Evolutionary conservation across 2,888 invertebrate genomes (phyloP), one percentile per base, ranked within the genome.

Genomic region (Junonia oenone): DNA sequence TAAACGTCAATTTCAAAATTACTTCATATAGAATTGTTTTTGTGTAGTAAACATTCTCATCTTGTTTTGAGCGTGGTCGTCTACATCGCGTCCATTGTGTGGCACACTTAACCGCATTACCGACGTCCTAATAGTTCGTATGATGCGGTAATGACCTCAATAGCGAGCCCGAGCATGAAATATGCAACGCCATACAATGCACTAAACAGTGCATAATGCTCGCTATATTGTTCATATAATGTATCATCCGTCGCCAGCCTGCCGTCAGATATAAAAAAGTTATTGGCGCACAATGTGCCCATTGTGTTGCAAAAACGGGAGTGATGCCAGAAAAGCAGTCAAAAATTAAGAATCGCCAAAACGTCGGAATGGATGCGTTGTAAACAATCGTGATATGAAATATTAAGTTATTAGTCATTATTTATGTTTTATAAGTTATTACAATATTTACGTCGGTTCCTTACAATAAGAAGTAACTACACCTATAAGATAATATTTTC

Each of bases 261-360:
- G 52, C 49, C 47, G 46, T 58, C 60, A 54, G 47, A 52, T 58
- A 52, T 53, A 53, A 61, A 61, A 61, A 61, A 58, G 61, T 58
- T 58, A 61, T 61, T 61, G 61, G 61, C 61, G 52, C 55, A 61
- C 61, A 58, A 58, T 61, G 60, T 61, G 43, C 49, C 58, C 50
- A 58, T 61, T 61, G 58, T 61, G 55, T 61, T 61, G 61, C 58
- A 61, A 58, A 55, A 55, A 55, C 61, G 55, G 61, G 61, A 58
- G 37, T 58, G 43, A 58, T 58, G 61, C 61, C 61, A 61, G 58
- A 45, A 53, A 58, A 51, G 29, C 53, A 58, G 47, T 52, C 50
- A 54, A 61, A 56, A 61, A 54, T 48, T 51, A 49, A 56, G 54
- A 56, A 59, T 51, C 54, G 17, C 50, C 50, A 45, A 55, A 58